A percentile compares a stretch with the other conserved stretches of the same genome.
Conservation (phyloP, 2,113 vertebrate genomes). For the Harpagus bidentatus region DNA sequence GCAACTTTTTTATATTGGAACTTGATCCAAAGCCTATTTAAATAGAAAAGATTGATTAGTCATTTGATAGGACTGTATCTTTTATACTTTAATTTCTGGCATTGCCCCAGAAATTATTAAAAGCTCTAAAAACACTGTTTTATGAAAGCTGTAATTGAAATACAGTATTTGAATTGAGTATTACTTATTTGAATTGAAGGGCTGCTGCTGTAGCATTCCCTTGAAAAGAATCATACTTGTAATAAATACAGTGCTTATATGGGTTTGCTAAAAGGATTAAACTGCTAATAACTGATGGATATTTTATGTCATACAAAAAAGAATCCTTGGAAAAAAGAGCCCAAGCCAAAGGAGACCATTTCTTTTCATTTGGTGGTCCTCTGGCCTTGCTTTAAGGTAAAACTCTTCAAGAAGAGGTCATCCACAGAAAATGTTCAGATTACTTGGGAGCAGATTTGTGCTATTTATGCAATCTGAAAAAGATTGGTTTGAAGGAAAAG, state of each 20-base stretch:
- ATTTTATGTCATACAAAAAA: background rate
- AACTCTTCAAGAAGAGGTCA: background rate
- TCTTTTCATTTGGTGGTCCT: background rate
- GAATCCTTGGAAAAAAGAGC: background rate
- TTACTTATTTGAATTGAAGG: background rate
- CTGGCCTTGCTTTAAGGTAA: background rate
- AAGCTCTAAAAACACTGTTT: background rate
- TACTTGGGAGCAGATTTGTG: background rate
- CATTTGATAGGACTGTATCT: background rate
- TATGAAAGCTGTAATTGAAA: background rate
- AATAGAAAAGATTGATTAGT: background rate
- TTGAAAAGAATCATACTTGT: background rate
- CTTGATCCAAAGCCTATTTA: background rate
- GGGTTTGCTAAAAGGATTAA: background rate
- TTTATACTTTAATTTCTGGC: background rate
- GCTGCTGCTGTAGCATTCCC: background rate
- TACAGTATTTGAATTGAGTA: background rate
- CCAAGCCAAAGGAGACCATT: background rate
- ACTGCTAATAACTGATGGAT: background rate
- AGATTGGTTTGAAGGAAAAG: background rate
- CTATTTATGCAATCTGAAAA: background rate
- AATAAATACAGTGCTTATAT: background rate
- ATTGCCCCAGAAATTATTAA: background rate
- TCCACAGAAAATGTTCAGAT: background rate
- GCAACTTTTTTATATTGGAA: background rate